Conservation (phyloP, 1,140 invertebrate species). For the Panagrolaimus sp. region DNA sequence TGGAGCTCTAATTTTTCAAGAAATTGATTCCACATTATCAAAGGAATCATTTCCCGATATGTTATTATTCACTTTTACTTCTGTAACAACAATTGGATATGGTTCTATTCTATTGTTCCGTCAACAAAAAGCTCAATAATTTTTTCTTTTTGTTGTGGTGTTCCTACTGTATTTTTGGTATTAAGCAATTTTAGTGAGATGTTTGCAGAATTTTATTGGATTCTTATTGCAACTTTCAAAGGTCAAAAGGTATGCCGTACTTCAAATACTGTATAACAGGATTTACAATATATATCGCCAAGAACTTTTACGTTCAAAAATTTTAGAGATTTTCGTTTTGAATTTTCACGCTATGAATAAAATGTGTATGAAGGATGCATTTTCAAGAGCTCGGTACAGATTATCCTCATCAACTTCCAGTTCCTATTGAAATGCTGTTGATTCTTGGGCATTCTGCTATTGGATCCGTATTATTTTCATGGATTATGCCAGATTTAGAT, state of each 20-base stretch:
- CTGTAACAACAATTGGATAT: constrained; percentile 2
- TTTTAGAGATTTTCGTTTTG: too few relatives aligned
- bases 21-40: not conserved
- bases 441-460: not conserved
- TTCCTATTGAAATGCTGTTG: not conserved
- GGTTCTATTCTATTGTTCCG: not conserved
- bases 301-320: not conserved
- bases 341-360: too few relatives aligned
- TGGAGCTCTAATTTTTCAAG: constrained; percentile 2
- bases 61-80: not conserved
- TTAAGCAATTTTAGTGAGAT: constrained; percentile 10
- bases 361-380: not conserved
- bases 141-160: constrained; percentile 1
- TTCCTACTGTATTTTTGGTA: constrained; percentile 4
- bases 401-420: not conserved
- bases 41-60: not conserved
- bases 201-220: constrained; percentile 1
- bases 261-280: not conserved
- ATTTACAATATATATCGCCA: not conserved
- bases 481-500: constrained; percentile 1
- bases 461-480: not conserved
- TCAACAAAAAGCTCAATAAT: not conserved
- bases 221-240: not conserved
- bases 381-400: not conserved
- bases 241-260: constrained; percentile 2